Evolutionary conservation across 2,113 vertebrate genomes (phyloP).

Genomic region (Panthera uncia): DNA sequence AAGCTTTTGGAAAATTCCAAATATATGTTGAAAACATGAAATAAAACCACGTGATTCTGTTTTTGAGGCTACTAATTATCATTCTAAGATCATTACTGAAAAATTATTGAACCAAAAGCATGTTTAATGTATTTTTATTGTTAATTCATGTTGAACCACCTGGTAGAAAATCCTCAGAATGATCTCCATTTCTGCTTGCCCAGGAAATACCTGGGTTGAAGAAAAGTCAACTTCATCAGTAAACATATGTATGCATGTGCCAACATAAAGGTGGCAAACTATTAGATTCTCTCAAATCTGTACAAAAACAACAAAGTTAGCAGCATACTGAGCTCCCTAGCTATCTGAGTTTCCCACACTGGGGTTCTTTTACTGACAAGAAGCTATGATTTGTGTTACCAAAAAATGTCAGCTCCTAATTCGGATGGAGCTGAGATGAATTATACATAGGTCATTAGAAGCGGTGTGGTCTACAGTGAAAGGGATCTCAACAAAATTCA

Average conservation of each 20-base stretch:
- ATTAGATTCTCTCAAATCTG: slow-evolving; percentile 48
- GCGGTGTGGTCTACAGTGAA: slow-evolving; percentile 19
- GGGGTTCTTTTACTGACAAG: slow-evolving; percentile 53
- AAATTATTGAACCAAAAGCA: slow-evolving; percentile 14
- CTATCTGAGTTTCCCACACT: slow-evolving; percentile 1
- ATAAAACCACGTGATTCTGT: background rate
- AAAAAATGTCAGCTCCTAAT: slow-evolving; percentile 66
- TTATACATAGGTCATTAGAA: slow-evolving; percentile 64
- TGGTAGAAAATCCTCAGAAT: slow-evolving; percentile 46
- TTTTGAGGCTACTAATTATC: background rate
- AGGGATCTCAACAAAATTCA: slow-evolving; percentile 50
- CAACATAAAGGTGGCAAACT: slow-evolving; percentile 42
- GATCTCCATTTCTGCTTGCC: slow-evolving; percentile 2
- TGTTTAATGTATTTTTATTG: slow-evolving; percentile 32
- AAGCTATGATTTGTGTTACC: slow-evolving; percentile 61
- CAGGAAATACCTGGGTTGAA: slow-evolving; percentile 62
- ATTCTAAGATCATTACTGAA: slow-evolving; percentile 3
- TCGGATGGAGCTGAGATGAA: slow-evolving; percentile 62
- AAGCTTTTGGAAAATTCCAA: background rate
- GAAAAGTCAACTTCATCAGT: slow-evolving; percentile 60
- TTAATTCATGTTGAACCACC: slow-evolving; percentile 45
- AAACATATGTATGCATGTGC: background rate
- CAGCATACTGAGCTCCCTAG: background rate
- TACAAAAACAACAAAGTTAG: slow-evolving; percentile 54
- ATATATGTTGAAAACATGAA: background rate